phyloP scores from a whole-genome alignment of 2,113 vertebrate genomes.

The Microtus pennsylvanicus region DNA sequence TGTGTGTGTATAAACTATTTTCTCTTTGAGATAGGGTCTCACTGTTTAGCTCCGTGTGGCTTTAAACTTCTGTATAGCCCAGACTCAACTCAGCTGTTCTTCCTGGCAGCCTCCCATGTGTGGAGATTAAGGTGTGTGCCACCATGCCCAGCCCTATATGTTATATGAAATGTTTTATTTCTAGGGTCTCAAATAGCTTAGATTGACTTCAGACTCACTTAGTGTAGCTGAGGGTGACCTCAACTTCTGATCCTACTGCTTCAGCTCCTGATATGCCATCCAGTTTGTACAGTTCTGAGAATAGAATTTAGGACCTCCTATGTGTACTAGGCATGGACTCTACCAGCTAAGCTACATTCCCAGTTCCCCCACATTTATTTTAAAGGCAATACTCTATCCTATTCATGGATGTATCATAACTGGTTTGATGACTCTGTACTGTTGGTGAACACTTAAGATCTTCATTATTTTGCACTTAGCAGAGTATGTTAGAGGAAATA shows the following conservation, averaged over 20 bases:
- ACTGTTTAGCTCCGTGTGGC: background rate
- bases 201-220: background rate
- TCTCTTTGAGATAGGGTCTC: background rate
- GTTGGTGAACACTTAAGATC: background rate
- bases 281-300: background rate
- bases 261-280: background rate
- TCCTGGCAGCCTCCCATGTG: background rate
- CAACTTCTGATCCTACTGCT: background rate
- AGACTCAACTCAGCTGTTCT: background rate
- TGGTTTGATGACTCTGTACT: slow-evolving; percentile 35
- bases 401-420: background rate
- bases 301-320: background rate
- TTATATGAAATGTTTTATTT: background rate
- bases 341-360: background rate
- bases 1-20: background rate
- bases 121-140: background rate
- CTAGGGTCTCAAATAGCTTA: background rate
- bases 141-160: background rate
- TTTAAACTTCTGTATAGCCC: background rate
- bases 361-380: background rate
- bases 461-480: slow-evolving; percentile 32
- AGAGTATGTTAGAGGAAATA: slow-evolving; percentile 10
- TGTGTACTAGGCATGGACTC: background rate
- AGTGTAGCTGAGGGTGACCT: background rate
- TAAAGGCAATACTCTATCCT: background rate